Percentiles rank a stretch among this genome's conserved stretches.
These are phyloP conservation scores for Microcebus tavaratra DNA, from an alignment of 2,113 vertebrate species.

Conservation along the genomic window DNA sequence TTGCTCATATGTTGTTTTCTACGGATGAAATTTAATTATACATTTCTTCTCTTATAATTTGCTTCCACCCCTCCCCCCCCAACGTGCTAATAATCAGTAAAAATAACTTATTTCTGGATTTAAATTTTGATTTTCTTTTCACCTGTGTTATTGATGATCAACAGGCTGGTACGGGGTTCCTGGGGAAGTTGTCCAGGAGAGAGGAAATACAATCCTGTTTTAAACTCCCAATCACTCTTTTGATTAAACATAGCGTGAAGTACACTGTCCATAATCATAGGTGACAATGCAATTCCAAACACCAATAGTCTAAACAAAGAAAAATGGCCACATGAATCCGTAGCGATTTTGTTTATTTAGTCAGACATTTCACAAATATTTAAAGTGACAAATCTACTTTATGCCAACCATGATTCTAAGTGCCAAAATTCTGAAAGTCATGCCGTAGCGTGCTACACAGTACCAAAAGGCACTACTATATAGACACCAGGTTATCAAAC, in stretches of 20 bases:
- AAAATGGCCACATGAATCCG: not conserved
- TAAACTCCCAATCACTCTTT: constrained; percentile 84
- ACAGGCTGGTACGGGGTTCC: constrained; percentile 86
- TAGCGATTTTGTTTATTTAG: not conserved
- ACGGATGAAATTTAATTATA: not conserved
- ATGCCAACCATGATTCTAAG: not conserved
- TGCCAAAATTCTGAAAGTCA: not conserved
- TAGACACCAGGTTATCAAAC: not conserved
- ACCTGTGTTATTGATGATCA: constrained; percentile 94
- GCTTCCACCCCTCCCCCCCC: accelerated
- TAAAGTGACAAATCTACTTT: not conserved
- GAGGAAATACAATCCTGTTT: constrained; percentile 89
- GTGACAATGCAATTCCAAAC: constrained; percentile 83
- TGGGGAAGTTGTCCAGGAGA: constrained; percentile 79
- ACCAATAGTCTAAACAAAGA: constrained; percentile 86
- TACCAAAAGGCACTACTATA: not conserved
- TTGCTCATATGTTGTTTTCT: not conserved
- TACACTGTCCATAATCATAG: constrained; percentile 80
- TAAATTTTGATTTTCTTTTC: constrained; percentile 53
- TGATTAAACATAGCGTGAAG: constrained; percentile 70
- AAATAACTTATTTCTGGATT: not conserved
- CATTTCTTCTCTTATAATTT: not conserved
- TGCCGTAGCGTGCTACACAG: too few relatives aligned
- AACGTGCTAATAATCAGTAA: not conserved
- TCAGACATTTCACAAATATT: not conserved